These are phyloP conservation scores for Echinops telfairi DNA, from an alignment of 2,113 vertebrate genomes.

Conservation along the genomic window DNA sequence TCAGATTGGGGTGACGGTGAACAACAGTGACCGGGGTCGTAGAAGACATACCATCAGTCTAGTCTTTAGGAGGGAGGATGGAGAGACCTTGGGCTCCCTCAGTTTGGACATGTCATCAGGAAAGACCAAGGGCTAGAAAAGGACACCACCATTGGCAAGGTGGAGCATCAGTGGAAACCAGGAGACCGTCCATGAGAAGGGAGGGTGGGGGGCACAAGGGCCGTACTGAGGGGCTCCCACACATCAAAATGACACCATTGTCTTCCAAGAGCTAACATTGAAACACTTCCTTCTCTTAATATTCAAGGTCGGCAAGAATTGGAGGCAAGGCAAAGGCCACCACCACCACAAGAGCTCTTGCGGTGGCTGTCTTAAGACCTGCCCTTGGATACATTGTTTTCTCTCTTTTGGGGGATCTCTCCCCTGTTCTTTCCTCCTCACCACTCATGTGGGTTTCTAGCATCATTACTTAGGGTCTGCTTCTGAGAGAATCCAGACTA, in stretches of 20 bases:
- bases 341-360: background rate
- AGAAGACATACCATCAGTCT: background rate
- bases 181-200: background rate
- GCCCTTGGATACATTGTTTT: background rate
- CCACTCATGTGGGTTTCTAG: background rate
- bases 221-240: background rate
- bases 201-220: background rate
- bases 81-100: background rate
- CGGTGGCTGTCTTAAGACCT: background rate
- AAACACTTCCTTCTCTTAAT: background rate
- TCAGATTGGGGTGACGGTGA: background rate
- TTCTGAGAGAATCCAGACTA: background rate
- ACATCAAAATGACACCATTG: background rate
- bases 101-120: background rate
- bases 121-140: background rate
- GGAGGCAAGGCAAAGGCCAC: accelerated
- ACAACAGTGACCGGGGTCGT: background rate
- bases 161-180: background rate
- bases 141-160: background rate
- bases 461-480: background rate
- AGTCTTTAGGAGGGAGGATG: background rate
- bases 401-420: background rate
- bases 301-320: background rate
- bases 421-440: background rate
- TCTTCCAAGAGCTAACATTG: too few species aligned